A percentile compares a stretch with the other conserved stretches of the same genome.
Evolutionary conservation across 2,888 invertebrate genomes (phyloP).

Genomic region (Tenthredo notha): DNA sequence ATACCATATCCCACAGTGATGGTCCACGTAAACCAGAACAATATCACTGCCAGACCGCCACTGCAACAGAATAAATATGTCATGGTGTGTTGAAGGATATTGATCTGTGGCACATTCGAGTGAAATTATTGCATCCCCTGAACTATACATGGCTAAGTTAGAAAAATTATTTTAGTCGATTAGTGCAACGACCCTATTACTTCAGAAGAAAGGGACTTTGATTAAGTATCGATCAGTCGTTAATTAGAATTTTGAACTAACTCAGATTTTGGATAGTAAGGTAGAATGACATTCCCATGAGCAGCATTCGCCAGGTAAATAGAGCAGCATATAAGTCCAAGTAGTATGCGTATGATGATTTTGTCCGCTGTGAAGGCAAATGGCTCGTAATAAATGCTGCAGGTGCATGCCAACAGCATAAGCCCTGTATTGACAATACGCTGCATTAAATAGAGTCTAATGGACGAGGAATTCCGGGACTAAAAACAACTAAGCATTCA

Average conservation of each 20-base stretch:
- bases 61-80: slow-evolving; percentile 8
- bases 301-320: slow-evolving; percentile 33
- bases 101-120: background rate
- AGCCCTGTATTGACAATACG: slow-evolving; percentile 9
- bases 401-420: slow-evolving; percentile 31
- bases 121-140: no score
- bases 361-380: slow-evolving; percentile 23
- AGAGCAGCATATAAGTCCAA: slow-evolving; percentile 11
- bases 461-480: background rate
- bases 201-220: background rate
- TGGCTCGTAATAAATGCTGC: slow-evolving; percentile 51
- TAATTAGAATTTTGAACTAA: background rate
- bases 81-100: background rate
- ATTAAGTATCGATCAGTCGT: background rate
- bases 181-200: background rate
- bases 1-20: background rate
- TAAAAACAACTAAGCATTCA: background rate
- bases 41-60: background rate
- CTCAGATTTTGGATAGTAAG: slow-evolving; percentile 41
- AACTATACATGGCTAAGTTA: no score
- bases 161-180: background rate
- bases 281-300: slow-evolving; percentile 18
- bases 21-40: slow-evolving; percentile 32
- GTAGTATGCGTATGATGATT: slow-evolving; percentile 8
- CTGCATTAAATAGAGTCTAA: background rate